Evolutionary conservation across 2,113 vertebrate genomes (phyloP).

Genomic region (Tylochromis polylepis): DNA sequence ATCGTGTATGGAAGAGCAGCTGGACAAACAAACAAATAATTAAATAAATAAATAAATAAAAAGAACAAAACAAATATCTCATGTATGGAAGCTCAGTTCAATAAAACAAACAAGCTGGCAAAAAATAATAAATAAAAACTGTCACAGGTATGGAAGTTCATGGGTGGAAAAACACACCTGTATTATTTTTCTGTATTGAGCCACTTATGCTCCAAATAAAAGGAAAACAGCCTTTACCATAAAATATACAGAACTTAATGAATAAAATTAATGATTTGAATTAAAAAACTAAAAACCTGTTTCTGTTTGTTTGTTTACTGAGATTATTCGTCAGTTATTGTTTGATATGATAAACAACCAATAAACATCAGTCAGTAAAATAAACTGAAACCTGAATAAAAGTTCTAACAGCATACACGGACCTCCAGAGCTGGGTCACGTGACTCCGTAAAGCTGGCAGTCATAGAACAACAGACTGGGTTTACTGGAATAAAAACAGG

Average conservation of each 20-base stretch:
- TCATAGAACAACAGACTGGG: neutral
- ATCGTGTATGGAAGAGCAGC: neutral
- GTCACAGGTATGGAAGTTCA: neutral
- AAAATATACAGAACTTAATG: no score
- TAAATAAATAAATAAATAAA: neutral
- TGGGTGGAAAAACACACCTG: neutral
- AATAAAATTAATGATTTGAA: no score
- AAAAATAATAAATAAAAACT: no score
- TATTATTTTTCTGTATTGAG: neutral
- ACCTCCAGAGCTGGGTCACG: no score
- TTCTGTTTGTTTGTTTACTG: neutral
- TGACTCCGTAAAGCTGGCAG: neutral
- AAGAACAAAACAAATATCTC: neutral
- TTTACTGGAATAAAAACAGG: no score
- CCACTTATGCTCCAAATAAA: neutral
- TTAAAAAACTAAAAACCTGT: neutral
- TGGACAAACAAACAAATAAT: neutral
- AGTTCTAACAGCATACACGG: no score
- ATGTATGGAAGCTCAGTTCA: neutral
- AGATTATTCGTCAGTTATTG: neutral
- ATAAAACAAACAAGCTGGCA: no score
- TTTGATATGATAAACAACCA: neutral
- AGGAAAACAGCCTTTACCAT: rapidly evolving
- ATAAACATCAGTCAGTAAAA: no score
- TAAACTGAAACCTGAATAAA: no score